Evolutionary conservation across 2,113 vertebrate genomes (phyloP), one percentile per base, ranked within the genome.

Genomic region (Bujurquina vittata): DNA sequence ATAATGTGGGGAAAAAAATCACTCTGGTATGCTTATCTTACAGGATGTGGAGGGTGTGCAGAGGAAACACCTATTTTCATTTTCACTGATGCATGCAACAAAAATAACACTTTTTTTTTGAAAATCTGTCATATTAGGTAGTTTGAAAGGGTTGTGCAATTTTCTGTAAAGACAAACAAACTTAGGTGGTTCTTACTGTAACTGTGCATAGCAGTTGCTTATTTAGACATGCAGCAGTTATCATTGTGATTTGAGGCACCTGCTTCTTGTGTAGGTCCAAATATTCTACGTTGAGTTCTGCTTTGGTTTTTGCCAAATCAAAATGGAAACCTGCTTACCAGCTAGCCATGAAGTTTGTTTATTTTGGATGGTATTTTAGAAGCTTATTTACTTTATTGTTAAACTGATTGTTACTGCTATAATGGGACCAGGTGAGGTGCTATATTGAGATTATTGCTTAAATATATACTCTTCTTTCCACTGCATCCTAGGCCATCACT

Each of bases 41-140:
- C 33, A 74, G 67, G n/a, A 84, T 87, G 54, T 61, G 26, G 40
- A 26, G 58, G 75, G 81, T 10, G 79, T 57, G 62, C 2, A 11
- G 3, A 17, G 17, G 43, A 74, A 83, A 81, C 49, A 72, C 23
- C 20, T 1, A 1, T 31, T 77, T 69, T 26, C 10, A 9, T 83
- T 83, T n/a, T n/a, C n/a, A n/a, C n/a, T n/a, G n/a, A n/a, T n/a
- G n/a, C n/a, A n/a, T n/a, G n/a, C n/a, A n/a, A n/a, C n/a, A n/a
- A n/a, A n/a, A n/a, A n/a, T n/a, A n/a, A n/a, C n/a, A n/a, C n/a
- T n/a, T n/a, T n/a, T n/a, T n/a, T n/a, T n/a, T n/a, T n/a, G n/a
- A n/a, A n/a, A n/a, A n/a, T n/a, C n/a, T n/a, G 87, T 94, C 60
- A 84, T 43, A 61, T 17, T 49, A 63, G 82, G 80, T 87, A 11